Evolutionary conservation across 2,888 invertebrate genomes (phyloP), one percentile per base, ranked within the genome.

Genomic region (Byasa hedistus): DNA sequence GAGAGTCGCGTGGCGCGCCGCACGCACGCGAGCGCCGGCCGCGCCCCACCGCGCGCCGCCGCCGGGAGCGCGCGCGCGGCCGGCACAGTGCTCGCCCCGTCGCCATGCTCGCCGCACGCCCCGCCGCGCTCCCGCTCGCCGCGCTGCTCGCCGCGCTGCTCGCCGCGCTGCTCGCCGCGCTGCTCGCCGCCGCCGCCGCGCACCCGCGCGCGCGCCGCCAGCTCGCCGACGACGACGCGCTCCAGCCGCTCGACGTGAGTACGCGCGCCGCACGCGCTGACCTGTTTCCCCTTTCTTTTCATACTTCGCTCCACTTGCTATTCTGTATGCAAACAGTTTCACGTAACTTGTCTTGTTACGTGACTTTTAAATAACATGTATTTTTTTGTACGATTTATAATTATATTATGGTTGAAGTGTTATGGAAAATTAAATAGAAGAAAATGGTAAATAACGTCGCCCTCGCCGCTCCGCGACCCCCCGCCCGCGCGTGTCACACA

Each of bases 181-280:
- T 32, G 32, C 8, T 36, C 54, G 21, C 44, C 61, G 61, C 70
- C 55, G 69, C 69, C 74, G 69, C 73, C 72, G 73, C 76, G 72
- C 68, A 70, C 70, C 68, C 71, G 70, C 70, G 81, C 68, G 71
- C 54, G 58, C 83, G 86, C 74, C 78, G 90, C 7, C 91, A 91
- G 75, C 86, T 91, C 71, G 80, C 83, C 69, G 87, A 85, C 71
- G 89, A 89, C 76, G 77, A 89, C 75, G 69, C 83, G 21, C 81
- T 90, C 73, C 90, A 89, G 79, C 90, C 90, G 65, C 79, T 90
- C 63, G 85, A 91, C 78, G 91, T 91, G 79, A 71, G 79, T 75
- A 65, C 57, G 24, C 24, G 39, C 52, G 58, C 59, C 57, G 51
- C 39, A 48, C 55, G 36, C 60, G 10, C 32, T 32, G 32, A 32